phyloP scores from a whole-genome alignment of 2,888 invertebrate genomes.

The Drosophila vallismaia region DNA sequence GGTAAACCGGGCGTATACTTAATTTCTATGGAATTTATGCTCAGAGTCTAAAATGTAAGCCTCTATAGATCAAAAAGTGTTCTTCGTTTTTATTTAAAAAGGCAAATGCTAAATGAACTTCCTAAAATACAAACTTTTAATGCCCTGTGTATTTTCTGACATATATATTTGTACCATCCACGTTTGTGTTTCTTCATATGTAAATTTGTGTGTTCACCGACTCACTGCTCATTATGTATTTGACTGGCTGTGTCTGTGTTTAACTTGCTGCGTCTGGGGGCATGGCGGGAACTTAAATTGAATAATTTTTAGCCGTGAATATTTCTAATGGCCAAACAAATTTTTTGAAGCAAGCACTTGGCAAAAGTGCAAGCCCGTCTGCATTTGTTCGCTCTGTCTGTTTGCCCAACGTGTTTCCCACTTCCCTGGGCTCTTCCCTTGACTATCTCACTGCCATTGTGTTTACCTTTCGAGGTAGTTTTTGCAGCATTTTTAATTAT shows the following conservation, averaged over 20 bases:
- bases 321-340: constrained; percentile 79
- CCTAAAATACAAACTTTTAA: not conserved
- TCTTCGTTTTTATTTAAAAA: too few relatives aligned
- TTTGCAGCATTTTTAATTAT: constrained; percentile 75
- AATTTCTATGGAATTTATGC: not conserved
- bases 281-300: constrained; percentile 70
- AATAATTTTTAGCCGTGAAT: constrained; percentile 77
- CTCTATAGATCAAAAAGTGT: too few relatives aligned
- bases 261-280: constrained; percentile 17
- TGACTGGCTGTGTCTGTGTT: constrained; percentile 46
- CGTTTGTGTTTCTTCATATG: constrained; percentile 21
- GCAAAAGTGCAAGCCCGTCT: constrained; percentile 36
- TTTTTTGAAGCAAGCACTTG: constrained; percentile 69
- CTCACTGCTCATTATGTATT: constrained; percentile 75
- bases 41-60: too few relatives aligned
- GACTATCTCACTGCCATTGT: constrained; percentile 34
- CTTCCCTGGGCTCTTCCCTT: constrained; percentile 27
- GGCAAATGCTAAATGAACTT: too few relatives aligned
- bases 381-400: constrained; percentile 35
- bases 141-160: not conserved
- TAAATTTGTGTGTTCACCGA: constrained; percentile 42
- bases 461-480: constrained; percentile 66
- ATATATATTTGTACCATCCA: not conserved
- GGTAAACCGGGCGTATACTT: not conserved
- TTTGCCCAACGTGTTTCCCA: constrained; percentile 25